phyloP scores from a whole-genome alignment of 23 tunicate species.

The Botrylloides violaceus region DNA sequence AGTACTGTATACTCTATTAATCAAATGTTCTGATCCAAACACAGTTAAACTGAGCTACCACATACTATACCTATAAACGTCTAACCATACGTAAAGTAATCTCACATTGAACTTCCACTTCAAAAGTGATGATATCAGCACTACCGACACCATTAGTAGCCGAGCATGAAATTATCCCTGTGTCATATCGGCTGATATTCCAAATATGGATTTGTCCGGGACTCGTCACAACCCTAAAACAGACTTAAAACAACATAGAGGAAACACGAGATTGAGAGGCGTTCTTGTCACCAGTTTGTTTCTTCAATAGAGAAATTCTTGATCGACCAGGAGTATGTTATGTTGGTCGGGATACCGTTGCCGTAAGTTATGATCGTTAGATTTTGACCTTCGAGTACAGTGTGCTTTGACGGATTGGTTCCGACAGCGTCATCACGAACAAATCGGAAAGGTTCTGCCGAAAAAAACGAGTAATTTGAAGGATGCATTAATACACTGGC shows the following conservation, averaged over 20 bases:
- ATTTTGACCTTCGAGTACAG: slow-evolving; percentile 53
- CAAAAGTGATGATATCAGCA: slow-evolving; percentile 25
- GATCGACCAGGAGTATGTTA: slow-evolving; percentile 25
- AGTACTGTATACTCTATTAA: too few relatives aligned
- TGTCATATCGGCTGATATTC: slow-evolving; percentile 14
- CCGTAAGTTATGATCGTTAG: slow-evolving; percentile 26
- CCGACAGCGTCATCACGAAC: not conserved
- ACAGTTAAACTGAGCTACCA: too few relatives aligned
- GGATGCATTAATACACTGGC: too few relatives aligned
- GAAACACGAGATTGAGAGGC: not conserved
- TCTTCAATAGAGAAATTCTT: not conserved
- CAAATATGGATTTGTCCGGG: not conserved
- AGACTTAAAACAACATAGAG: not conserved
- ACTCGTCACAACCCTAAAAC: not conserved
- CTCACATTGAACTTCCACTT: slow-evolving; percentile 59
- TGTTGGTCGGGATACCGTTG: slow-evolving; percentile 41
- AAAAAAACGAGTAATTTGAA: not conserved
- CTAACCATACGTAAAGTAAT: not conserved
- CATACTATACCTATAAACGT: too few relatives aligned
- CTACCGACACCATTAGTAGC: slow-evolving; percentile 38
- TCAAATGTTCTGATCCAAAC: too few relatives aligned
- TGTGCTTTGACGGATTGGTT: not conserved
- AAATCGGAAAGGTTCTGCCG: slow-evolving; percentile 35
- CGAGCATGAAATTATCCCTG: slow-evolving; percentile 37
- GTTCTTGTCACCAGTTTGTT: not conserved